Conservation (phyloP, 2,113 vertebrate genomes). For the Rhipidura dahli region DNA sequence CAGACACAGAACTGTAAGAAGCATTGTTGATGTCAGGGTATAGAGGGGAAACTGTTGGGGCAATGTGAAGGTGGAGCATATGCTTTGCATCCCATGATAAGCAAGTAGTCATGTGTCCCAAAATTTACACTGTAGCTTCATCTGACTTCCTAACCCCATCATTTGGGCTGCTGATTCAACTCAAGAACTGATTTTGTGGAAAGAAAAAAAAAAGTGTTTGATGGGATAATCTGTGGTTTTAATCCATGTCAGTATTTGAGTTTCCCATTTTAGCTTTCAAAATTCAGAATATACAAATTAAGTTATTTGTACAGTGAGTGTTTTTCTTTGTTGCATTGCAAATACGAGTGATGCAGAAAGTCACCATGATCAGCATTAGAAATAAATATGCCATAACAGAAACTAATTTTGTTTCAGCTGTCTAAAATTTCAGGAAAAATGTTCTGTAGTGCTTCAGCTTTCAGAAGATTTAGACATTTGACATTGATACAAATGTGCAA, state of each 20-base stretch:
- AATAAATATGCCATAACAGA: slow-evolving; percentile 23
- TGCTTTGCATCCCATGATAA: background rate
- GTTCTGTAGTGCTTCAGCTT: slow-evolving; percentile 1
- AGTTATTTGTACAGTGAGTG: background rate
- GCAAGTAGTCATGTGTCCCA: background rate
- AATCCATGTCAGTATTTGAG: background rate
- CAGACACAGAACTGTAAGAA: background rate
- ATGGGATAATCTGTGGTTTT: background rate
- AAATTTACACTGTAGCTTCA: background rate
- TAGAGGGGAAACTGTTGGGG: background rate
- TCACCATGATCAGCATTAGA: background rate
- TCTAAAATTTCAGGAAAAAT: background rate
- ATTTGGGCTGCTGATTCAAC: background rate
- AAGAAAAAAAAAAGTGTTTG: background rate
- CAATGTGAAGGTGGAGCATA: background rate
- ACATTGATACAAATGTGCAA: slow-evolving; percentile 15
- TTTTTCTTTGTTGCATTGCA: slow-evolving; percentile 4
- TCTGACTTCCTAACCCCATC: background rate
- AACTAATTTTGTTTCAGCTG: slow-evolving; percentile 19
- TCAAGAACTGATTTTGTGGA: background rate
- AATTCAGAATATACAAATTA: background rate
- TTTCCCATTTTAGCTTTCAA: background rate
- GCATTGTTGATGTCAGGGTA: background rate
- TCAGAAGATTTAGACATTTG: slow-evolving; percentile 17
- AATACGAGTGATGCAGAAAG: slow-evolving; percentile 6